Evolutionary conservation across 1,140 invertebrate genomes (phyloP).

Genomic region (Cyphomyrmex costatus): DNA sequence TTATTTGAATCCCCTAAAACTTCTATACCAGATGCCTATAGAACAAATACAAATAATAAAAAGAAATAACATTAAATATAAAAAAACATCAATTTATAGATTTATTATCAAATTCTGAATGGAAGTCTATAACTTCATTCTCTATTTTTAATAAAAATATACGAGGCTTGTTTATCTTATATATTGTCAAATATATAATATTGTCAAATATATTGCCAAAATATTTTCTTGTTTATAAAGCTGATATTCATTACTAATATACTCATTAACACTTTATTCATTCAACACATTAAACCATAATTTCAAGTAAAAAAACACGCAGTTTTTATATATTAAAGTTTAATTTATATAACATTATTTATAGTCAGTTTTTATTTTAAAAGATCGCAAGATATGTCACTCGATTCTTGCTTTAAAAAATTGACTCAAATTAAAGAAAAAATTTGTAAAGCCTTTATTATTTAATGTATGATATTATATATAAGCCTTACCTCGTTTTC

Average conservation of each 20-base stretch:
- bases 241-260: background rate
- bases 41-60: background rate
- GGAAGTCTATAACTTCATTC: background rate
- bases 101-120: background rate
- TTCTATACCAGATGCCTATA: constrained; percentile 76
- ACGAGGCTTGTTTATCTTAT: too few species aligned
- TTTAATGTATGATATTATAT: background rate
- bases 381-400: background rate
- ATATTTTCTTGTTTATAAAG: background rate
- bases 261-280: background rate
- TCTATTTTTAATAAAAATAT: background rate
- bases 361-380: background rate
- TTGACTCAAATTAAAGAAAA: background rate
- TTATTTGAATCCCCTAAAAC: constrained; percentile 75
- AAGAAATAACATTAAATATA: background rate
- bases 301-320: background rate
- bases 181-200: too few species aligned
- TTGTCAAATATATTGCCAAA: too few species aligned
- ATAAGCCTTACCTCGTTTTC: constrained; percentile 81
- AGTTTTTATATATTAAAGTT: background rate
- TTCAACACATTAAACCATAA: background rate
- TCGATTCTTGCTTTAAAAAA: background rate
- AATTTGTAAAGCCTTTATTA: background rate
- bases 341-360: background rate
- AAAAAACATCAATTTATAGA: background rate